A percentile compares a stretch with the other conserved stretches of the same genome.
Conservation (phyloP, 2,113 vertebrate species). For the Dascyllus trimaculatus region DNA sequence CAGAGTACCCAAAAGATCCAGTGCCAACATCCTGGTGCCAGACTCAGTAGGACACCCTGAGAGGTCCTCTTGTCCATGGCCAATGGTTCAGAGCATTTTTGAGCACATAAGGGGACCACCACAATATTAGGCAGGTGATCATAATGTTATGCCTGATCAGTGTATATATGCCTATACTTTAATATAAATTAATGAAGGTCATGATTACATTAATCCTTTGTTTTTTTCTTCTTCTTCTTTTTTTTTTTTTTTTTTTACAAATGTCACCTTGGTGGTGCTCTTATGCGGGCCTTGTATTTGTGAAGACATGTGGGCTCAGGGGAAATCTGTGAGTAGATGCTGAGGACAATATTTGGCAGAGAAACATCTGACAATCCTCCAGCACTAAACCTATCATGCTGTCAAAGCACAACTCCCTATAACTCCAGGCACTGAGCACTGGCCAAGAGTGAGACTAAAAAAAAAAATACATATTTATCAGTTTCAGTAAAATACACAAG, state of each 20-base stretch:
- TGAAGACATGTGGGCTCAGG: slow-evolving; percentile 50
- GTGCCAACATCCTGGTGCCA: too few species aligned
- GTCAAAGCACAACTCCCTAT: slow-evolving; percentile 61
- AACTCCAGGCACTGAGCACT: slow-evolving; percentile 48
- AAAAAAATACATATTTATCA: slow-evolving; percentile 63
- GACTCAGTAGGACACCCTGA: too few species aligned
- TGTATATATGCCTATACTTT: background rate
- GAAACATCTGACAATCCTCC: slow-evolving; percentile 69
- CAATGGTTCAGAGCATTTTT: too few species aligned
- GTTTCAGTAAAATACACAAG: slow-evolving; percentile 46
- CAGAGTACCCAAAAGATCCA: too few species aligned
- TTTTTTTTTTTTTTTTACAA: slow-evolving; percentile 40
- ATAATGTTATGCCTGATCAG: too few species aligned
- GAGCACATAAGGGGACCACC: too few species aligned
- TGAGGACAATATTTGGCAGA: slow-evolving; percentile 69
- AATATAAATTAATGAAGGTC: slow-evolving; percentile 27
- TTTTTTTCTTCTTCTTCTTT: slow-evolving; percentile 10
- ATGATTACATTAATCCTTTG: slow-evolving; percentile 54
- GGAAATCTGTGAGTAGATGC: slow-evolving; percentile 61
- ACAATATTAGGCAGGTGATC: too few species aligned
- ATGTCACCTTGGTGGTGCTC: slow-evolving; percentile 68
- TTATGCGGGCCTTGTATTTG: slow-evolving; percentile 54
- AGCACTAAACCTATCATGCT: slow-evolving; percentile 72
- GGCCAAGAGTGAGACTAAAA: slow-evolving; percentile 35
- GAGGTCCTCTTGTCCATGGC: too few species aligned